Percentiles rank a stretch among this genome's conserved stretches.
These are phyloP conservation scores for Mimumesa dahlbomi DNA, from an alignment of 2,888 invertebrate species.

Conservation along the genomic window DNA sequence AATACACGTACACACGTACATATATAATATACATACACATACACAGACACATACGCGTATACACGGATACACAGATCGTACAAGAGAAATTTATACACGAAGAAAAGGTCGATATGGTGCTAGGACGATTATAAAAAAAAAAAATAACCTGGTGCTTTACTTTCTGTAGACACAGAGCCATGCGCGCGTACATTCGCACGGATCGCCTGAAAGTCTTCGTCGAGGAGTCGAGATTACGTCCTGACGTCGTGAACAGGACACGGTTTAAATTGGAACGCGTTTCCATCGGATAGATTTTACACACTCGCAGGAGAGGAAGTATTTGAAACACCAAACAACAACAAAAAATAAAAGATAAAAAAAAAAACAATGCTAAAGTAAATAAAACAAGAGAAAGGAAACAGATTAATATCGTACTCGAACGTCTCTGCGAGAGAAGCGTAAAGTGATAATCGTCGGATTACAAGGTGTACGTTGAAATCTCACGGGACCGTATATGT, in stretches of 20 bases:
- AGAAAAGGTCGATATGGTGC: constrained; percentile 64
- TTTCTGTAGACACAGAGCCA: constrained; percentile 48
- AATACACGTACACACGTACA: constrained; percentile 4
- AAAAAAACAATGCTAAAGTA: too few relatives aligned
- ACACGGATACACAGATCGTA: constrained; percentile 23
- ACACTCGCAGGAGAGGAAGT: too few relatives aligned
- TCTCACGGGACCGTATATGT: neutral
- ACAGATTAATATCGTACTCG: too few relatives aligned
- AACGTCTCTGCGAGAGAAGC: too few relatives aligned
- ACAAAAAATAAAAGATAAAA: neutral
- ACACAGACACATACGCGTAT: constrained; percentile 17
- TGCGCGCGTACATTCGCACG: constrained; percentile 49
- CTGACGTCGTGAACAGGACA: constrained; percentile 58
- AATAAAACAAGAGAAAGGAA: too few relatives aligned
- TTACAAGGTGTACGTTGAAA: too few relatives aligned
- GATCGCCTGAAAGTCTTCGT: constrained; percentile 55
- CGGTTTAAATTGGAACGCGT: constrained; percentile 33
- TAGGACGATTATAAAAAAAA: constrained; percentile 62
- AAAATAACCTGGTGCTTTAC: constrained; percentile 67
- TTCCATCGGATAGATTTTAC: constrained; percentile 29
- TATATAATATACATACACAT: neutral
- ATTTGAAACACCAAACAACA: too few relatives aligned
- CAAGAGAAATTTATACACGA: too few relatives aligned
- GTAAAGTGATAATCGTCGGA: too few relatives aligned
- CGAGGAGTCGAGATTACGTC: constrained; percentile 58